A percentile compares a stretch with the other conserved stretches of the same genome.
These are phyloP conservation scores for Tragulus kanchil DNA, from an alignment of 2,113 vertebrate genomes.

Conservation along the genomic window DNA sequence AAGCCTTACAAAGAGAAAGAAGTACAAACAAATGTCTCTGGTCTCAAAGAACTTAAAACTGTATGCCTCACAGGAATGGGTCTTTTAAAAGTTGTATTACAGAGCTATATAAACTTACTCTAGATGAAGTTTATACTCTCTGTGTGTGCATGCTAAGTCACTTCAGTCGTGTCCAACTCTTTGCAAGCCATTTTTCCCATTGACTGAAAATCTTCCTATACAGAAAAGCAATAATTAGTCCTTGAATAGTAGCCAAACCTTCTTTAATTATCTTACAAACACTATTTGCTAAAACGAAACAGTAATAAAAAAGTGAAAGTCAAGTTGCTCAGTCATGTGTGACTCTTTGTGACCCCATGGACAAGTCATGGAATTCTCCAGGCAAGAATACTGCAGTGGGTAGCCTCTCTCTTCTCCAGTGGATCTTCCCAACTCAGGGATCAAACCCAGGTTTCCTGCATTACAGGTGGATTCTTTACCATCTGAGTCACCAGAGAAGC, in stretches of 20 bases:
- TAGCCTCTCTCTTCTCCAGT: no score
- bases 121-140: not conserved
- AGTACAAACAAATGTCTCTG: not conserved
- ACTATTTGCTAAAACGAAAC: constrained; percentile 30
- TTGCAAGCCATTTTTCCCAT: no score
- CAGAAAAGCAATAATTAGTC: constrained; percentile 53
- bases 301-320: not conserved
- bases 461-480: no score
- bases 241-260: constrained; percentile 39
- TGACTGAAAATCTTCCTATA: constrained; percentile 98
- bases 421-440: no score
- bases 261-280: constrained; percentile 54
- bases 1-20: not conserved
- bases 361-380: no score
- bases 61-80: not conserved
- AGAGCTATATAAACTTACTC: not conserved
- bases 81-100: not conserved
- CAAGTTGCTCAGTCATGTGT: no score
- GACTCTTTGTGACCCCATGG: no score
- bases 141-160: no score
- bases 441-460: no score
- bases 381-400: no score
- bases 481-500: no score
- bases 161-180: no score
- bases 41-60: not conserved